Base-by-base conservation (phyloP, 2,113 vertebrate genomes). In the Eonycteris spelaea region DNA sequence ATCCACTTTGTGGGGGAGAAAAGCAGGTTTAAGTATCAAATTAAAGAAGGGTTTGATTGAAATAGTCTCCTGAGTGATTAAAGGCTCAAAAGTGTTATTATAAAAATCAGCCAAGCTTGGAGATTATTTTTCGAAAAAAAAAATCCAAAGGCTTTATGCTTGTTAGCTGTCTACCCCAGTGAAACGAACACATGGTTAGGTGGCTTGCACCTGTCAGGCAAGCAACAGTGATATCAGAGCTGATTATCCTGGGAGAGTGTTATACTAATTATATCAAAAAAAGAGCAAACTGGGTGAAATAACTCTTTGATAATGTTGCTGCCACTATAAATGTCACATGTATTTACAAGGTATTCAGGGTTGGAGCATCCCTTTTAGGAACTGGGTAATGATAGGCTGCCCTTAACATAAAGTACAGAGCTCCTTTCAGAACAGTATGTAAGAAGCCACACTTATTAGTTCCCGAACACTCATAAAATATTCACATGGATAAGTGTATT, bases 191-290 rank as follows among this genome's bases (percentile, higher is more conserved):
- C 96, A 98, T 97, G 98, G 98, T 98, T 98, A 98, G 97, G 97
- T 96, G 92, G 95, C 97, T 97, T 97, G 97, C 96, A 98, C 97
- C 98, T 96, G 90, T 98, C 98, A 98, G 0, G 88, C 97, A 94
- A 92, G 97, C 45, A 85, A 97, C 97, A 97, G 97, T 84, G 94
- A 98, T 98, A 97, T 97, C 97, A 97, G 97, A 97, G 97, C 97
- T 97, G 98, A 98, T 98, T 98, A 98, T 98, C 98, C 96, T 78
- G 97, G 94, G 95, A 98, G 83, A 97, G 86, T 97, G 98, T 98
- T 98, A 97, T 94, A 97, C 96, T 98, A 98, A 98, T 98, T 98
- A 97, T 96, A 98, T 97, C 88, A 88, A 97, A 98, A 98, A 98
- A 98, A 92, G 89, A 98, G 96, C 97, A 98, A 98, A 98, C 96